Base-by-base conservation (phyloP, 2,797 vertebrate species). In the Periophthalmus magnuspinnatus region DNA sequence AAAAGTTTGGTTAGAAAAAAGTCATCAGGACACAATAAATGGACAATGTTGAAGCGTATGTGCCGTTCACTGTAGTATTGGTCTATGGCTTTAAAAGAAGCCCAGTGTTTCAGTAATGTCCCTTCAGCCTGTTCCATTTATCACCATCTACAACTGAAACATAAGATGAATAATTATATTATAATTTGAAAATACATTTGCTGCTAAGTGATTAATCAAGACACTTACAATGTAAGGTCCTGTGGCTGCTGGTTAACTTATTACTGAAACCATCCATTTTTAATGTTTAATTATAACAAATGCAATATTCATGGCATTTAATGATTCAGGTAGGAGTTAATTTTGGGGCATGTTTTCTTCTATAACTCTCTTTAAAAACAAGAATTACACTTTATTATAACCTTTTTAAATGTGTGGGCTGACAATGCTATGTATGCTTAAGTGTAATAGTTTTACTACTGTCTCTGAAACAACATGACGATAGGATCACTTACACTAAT, bases 211-310 rank as follows among this genome's bases (percentile, higher is more conserved):
- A 93, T 92, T 87, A 86, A 92, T 92, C 86, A 90, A 84, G 81
- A 74, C 79, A 82, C 80, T 87, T 80, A 68, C 86, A 85, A 83
- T 88, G 84, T 78, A 78, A 76, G 81, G 80, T 81, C 82, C 56
- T 22, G 69, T 72, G 75, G 85, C 88, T 86, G 73, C 86, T 87
- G 88, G 85, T 88, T 88, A 91, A 90, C 83, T 84, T 88, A 88
- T 92, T 90, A 90, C 87, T 81, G 76, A 85, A 88, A 36, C 65
- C 75, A 90, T 93, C 83, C 88, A 90, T 84, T 56, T 91, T 93
- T 93, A 85, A 92, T 92, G 86, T 90, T 88, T 92, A 91, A 93
- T 94, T 94, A 93, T 81, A 77, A 89, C 76, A 76, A 80, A 90
- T 93, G 54, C 90, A 93, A 87, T 89, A 91, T 93, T 85, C 57